These are phyloP conservation scores for Troides helena DNA, from an alignment of 2,888 invertebrate species.

Conservation along the genomic window DNA sequence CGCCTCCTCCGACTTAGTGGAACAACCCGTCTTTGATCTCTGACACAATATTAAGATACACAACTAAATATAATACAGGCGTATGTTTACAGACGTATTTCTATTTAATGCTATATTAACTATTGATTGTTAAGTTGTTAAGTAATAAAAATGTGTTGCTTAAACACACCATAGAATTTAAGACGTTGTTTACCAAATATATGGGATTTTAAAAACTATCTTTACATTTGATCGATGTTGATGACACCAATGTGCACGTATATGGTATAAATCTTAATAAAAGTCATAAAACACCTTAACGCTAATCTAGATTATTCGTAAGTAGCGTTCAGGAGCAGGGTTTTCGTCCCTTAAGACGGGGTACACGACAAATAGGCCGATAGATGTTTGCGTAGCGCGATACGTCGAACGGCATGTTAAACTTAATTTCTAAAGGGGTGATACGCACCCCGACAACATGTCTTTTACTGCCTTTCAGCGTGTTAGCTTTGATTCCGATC, in stretches of 20 bases:
- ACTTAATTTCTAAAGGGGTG: constrained; percentile 75
- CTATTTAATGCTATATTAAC: not conserved
- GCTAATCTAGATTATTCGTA: constrained; percentile 35
- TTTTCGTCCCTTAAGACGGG: constrained; percentile 45
- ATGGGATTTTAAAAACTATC: not conserved
- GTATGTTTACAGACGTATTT: constrained; percentile 1
- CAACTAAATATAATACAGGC: constrained; percentile 17
- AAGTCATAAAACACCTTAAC: not conserved
- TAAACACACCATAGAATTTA: not conserved
- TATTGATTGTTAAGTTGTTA: not conserved
- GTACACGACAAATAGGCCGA: constrained; percentile 58
- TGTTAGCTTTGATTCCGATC: constrained; percentile 64
- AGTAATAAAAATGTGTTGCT: not conserved
- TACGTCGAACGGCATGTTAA: constrained; percentile 78
- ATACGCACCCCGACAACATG: constrained; percentile 49
- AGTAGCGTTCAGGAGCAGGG: constrained; percentile 48
- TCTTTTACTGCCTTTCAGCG: constrained; percentile 63
- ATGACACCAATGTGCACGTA: not conserved
- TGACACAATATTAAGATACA: constrained; percentile 34
- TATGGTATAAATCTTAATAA: not conserved
- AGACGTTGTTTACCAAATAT: not conserved
- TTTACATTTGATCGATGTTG: not conserved
- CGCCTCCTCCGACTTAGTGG: constrained; percentile 11
- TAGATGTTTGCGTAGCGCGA: constrained; percentile 62
- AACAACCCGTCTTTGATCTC: constrained; percentile 46